These are phyloP conservation scores for Mimas tiliae DNA, from an alignment of 2,888 invertebrate species.

Conservation along the genomic window DNA sequence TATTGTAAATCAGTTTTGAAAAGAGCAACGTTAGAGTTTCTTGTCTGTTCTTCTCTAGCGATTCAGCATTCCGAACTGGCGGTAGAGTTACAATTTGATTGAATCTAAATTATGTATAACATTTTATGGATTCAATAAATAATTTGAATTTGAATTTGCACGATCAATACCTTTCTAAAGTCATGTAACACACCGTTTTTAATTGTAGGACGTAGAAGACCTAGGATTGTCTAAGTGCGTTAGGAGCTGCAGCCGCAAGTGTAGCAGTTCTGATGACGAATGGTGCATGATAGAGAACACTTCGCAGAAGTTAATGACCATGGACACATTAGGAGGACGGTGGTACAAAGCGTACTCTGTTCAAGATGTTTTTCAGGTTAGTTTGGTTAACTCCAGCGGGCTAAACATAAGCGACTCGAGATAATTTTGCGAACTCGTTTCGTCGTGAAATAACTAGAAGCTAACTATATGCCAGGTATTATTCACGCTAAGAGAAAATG, in stretches of 20 bases:
- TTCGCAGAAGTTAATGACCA: conserved; percentile 49
- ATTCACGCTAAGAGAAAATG: too few species aligned
- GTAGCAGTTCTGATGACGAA: conserved; percentile 50
- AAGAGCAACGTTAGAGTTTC: too few species aligned
- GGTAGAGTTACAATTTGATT: too few species aligned
- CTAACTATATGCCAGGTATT: too few species aligned
- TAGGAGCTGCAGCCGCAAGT: conserved; percentile 49
- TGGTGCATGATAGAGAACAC: conserved; percentile 65
- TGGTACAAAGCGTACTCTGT: conserved; percentile 86
- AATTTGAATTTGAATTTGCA: too few species aligned
- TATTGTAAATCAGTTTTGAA: too few species aligned
- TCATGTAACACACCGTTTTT: not conserved
- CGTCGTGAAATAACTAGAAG: not conserved
- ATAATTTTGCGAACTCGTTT: not conserved
- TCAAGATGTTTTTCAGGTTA: conserved; percentile 82
- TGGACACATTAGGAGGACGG: conserved; percentile 60
- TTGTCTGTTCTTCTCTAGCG: too few species aligned
- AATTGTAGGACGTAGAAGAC: conserved; percentile 75
- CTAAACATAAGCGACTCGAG: too few species aligned
- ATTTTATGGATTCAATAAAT: too few species aligned
- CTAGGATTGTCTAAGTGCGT: conserved; percentile 58
- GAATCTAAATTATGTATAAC: too few species aligned
- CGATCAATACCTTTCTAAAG: too few species aligned
- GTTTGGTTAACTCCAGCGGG: not conserved
- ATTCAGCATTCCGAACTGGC: too few species aligned